Evolutionary conservation across 2,797 vertebrate species (phyloP).

Genomic region (Lacerta agilis): DNA sequence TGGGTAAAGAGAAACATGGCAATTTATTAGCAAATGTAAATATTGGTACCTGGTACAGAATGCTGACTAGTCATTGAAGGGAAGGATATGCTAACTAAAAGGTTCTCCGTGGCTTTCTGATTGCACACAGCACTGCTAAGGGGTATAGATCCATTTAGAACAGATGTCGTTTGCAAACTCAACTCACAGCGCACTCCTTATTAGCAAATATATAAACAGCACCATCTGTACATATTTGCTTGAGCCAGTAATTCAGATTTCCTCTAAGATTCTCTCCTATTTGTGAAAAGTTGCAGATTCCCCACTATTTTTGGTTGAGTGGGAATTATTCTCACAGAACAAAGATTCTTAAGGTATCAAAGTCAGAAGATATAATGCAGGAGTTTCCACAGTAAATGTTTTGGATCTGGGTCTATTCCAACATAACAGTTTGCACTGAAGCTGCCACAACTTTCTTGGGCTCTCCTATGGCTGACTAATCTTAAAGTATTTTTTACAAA

Average conservation of each 20-base stretch:
- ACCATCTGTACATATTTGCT: slow-evolving; percentile 12
- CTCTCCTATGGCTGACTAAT: background rate
- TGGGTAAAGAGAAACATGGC: background rate
- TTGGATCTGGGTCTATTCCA: background rate
- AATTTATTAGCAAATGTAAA: background rate
- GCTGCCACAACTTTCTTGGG: no score
- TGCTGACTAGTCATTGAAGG: no score
- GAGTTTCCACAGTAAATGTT: background rate
- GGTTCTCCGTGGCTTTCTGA: background rate
- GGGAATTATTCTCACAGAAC: background rate
- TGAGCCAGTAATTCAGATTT: background rate
- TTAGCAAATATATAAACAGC: slow-evolving; percentile 14
- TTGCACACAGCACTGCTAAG: background rate
- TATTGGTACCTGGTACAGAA: no score
- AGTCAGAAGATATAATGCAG: no score
- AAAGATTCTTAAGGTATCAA: no score
- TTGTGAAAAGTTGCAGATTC: background rate
- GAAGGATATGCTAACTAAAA: no score
- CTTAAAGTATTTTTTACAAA: background rate
- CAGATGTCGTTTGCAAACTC: background rate
- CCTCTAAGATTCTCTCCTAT: background rate
- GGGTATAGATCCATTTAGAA: background rate
- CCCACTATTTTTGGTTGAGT: background rate
- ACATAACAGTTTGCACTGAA: background rate
- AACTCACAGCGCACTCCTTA: background rate